Conservation (phyloP, 2,888 invertebrate genomes). For the Parascotia fuliginaria region DNA sequence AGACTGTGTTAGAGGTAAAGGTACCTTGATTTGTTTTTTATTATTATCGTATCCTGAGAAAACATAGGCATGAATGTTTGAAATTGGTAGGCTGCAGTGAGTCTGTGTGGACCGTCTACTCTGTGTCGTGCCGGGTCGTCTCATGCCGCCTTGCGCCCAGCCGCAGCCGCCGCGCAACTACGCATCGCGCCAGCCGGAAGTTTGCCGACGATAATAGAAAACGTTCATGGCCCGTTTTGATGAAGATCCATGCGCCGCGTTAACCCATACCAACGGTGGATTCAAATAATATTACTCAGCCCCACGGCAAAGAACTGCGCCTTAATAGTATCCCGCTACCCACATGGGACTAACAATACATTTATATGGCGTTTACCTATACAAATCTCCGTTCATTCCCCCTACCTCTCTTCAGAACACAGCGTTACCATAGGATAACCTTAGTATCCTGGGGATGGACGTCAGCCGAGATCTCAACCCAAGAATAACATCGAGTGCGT, state of each 20-base stretch:
- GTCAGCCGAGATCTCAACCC: too few species aligned
- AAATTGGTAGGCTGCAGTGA: background rate
- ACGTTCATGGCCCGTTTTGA: conserved; percentile 62
- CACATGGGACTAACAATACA: conserved; percentile 34
- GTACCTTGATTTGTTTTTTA: background rate
- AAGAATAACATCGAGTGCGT: too few species aligned
- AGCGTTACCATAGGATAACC: too few species aligned
- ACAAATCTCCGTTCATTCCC: too few species aligned
- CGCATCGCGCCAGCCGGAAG: conserved; percentile 77
- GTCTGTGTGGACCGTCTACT: background rate
- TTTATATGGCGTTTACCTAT: too few species aligned
- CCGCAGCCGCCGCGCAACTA: conserved; percentile 59
- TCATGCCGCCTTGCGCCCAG: conserved; percentile 33
- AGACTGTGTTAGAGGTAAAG: background rate
- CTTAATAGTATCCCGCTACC: conserved; percentile 34
- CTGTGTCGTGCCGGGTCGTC: conserved; percentile 1
- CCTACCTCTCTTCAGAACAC: too few species aligned
- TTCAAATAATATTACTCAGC: conserved; percentile 39
- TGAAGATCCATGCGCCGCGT: conserved; percentile 50
- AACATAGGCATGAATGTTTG: background rate
- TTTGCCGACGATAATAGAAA: conserved; percentile 69
- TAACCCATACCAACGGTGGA: conserved; percentile 30
- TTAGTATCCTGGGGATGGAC: too few species aligned
- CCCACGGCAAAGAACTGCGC: conserved; percentile 21
- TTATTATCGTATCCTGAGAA: background rate